Base-by-base conservation (phyloP, 1,140 invertebrate genomes). In the Leptinotarsa undecemlineata region DNA sequence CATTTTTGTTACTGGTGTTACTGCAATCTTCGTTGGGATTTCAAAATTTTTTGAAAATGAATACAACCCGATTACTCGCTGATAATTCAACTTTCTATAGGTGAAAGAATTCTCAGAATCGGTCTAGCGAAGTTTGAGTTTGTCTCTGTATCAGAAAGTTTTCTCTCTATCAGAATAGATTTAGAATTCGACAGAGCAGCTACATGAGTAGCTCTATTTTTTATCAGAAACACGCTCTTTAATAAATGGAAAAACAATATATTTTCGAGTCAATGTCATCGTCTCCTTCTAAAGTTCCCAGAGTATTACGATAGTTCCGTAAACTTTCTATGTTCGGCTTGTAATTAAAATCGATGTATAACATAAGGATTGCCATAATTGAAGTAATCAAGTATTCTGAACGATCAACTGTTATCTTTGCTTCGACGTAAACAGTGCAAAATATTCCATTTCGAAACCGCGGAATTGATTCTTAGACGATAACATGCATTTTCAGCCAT, bases 341-440 rank as follows among this genome's bases (percentile, higher is more conserved):
- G 20, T 21, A 20, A 64, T 64, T 64, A 21, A 64, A 33, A 64
- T 21, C 20, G 63, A 64, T 23, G 26, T 33, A 64, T 64, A 33
- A 33, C 63, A 21, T 21, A 64, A 21, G 63, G 20, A 64, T 64
- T 64, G 20, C 21, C 15, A 33, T 33, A 64, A 64, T 64, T 64
- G 20, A 64, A 57, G 51, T 57, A 57, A 57, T 57, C n/a, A 15
- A 6, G 51, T 57, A 57, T 57, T 57, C 51, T 6, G 51, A 8
- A 19, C 51, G n/a, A 19, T 57, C 51, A 57, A 57, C 13, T 57
- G 51, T n/a, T 57, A 57, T 57, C 51, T 57, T 19, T 64, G 63
- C 63, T 19, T 64, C 63, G 26, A 20, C 63, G 26, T 23, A 64
- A 64, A 33, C 20, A 64, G 63, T 64, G 63, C 63, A 64, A 33